Evolutionary conservation across 2,113 vertebrate genomes (phyloP).

Genomic region (Trachemys scripta): DNA sequence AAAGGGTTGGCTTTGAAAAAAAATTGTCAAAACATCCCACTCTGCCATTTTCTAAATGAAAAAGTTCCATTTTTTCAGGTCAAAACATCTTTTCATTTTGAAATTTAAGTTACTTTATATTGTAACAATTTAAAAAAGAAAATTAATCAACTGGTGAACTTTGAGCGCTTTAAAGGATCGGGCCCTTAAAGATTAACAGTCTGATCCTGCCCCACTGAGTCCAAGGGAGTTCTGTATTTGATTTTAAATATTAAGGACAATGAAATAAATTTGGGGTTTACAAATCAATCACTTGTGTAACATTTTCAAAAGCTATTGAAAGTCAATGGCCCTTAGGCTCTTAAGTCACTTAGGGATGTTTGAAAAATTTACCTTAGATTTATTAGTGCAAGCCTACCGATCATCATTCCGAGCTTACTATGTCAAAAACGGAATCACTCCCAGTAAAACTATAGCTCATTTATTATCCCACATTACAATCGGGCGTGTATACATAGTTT

Average conservation of each 20-base stretch:
- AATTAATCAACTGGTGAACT: neutral
- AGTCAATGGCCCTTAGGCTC: neutral
- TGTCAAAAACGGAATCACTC: neutral
- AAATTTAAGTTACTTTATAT: neutral
- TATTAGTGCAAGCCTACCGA: neutral
- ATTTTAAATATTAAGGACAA: neutral
- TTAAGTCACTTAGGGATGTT: neutral
- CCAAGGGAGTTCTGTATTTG: neutral
- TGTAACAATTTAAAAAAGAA: neutral
- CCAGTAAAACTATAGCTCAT: neutral
- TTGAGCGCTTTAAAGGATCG: neutral
- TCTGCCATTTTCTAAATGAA: neutral
- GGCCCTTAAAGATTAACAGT: neutral
- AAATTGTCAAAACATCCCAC: neutral
- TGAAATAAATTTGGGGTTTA: neutral
- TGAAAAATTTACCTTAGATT: neutral
- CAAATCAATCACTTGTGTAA: rapidly evolving
- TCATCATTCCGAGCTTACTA: conserved; percentile 27
- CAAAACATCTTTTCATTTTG: neutral
- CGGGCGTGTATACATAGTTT: neutral
- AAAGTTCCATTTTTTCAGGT: neutral
- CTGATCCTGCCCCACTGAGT: neutral
- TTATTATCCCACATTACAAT: neutral
- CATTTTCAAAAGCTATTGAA: neutral
- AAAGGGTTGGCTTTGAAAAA: neutral